phyloP scores from a whole-genome alignment of 2,113 vertebrate species.

The Neogale vison region DNA sequence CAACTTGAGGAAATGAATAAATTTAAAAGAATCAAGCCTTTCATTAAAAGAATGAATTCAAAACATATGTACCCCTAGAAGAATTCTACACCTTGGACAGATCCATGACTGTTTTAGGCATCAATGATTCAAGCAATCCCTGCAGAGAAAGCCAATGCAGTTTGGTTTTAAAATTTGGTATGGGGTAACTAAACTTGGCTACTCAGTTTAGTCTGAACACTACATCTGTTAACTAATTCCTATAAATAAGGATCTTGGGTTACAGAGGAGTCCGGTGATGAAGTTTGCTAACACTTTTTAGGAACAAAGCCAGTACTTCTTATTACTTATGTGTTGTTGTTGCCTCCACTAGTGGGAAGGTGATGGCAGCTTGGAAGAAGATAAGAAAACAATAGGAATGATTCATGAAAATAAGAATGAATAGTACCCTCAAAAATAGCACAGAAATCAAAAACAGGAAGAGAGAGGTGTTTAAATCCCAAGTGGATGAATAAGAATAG shows the following conservation, averaged over 20 bases:
- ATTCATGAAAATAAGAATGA: neutral
- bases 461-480: neutral
- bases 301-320: neutral
- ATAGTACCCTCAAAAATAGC: neutral
- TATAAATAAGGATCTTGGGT: neutral
- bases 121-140: neutral
- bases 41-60: neutral
- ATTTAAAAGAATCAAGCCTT: neutral
- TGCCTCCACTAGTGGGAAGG: neutral
- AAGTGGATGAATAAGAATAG: neutral
- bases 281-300: neutral
- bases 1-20: neutral
- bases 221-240: neutral
- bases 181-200: neutral
- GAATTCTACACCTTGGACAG: neutral
- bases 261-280: neutral
- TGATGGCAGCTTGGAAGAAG: neutral
- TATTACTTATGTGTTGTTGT: neutral
- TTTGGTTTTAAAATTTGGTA: neutral
- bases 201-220: neutral
- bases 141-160: neutral
- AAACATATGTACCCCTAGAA: neutral
- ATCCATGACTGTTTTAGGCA: neutral
- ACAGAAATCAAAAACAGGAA: neutral
- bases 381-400: neutral